phyloP scores from a whole-genome alignment of 2,888 invertebrate genomes.

The Campopleginae sp. region DNA sequence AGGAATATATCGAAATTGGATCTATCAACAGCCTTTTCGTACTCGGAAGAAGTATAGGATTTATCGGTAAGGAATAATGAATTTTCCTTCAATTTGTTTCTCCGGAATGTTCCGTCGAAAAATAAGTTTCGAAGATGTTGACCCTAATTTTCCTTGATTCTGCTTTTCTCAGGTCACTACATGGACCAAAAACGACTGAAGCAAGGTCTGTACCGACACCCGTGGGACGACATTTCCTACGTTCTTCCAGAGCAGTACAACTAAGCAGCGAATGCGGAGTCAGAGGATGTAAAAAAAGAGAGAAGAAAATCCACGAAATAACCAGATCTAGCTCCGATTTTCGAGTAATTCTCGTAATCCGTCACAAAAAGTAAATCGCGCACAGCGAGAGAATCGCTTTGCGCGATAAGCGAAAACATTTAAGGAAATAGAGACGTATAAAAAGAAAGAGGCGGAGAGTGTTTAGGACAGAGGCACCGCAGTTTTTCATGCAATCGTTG shows the following conservation, averaged over 20 bases:
- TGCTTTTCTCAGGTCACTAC: conserved; percentile 90
- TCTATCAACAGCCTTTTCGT: conserved; percentile 99
- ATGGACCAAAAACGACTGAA: conserved; percentile 99
- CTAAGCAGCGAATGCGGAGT: conserved; percentile 69
- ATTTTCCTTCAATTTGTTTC: conserved; percentile 19
- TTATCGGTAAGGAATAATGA: conserved; percentile 89
- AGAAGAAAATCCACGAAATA: conserved; percentile 15
- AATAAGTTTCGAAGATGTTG: background rate
- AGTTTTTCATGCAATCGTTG: conserved; percentile 30
- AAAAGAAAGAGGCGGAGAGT: conserved; percentile 11
- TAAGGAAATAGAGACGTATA: conserved; percentile 16
- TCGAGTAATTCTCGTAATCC: conserved; percentile 59
- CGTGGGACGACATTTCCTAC: conserved; percentile 99
- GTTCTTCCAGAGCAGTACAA: conserved; percentile 91
- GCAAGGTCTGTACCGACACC: conserved; percentile 99
- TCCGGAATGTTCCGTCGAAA: background rate
- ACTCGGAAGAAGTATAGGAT: conserved; percentile 98
- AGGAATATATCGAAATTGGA: conserved; percentile 98
- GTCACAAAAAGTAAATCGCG: conserved; percentile 63
- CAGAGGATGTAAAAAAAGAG: background rate
- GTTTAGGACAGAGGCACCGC: conserved; percentile 45
- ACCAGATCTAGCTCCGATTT: conserved; percentile 44
- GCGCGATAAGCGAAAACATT: conserved; percentile 27
- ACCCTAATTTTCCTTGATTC: background rate
- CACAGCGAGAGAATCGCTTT: conserved; percentile 46